Percentiles rank a stretch among this genome's conserved stretches.
phyloP scores from a whole-genome alignment of 2,113 vertebrate species.

The Rhipidura dahli region DNA sequence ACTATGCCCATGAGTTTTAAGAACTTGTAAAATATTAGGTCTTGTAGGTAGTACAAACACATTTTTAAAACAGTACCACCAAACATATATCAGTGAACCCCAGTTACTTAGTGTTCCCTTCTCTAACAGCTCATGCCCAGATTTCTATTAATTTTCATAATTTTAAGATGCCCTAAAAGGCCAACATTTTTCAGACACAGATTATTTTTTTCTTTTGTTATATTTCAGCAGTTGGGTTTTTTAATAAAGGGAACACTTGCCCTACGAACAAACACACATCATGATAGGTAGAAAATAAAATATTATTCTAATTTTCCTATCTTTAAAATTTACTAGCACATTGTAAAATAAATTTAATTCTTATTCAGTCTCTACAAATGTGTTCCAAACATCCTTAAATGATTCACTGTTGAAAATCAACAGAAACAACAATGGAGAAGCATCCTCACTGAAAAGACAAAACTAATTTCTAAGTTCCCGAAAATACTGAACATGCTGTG shows the following conservation, averaged over 20 bases:
- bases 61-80: not conserved
- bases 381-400: not conserved
- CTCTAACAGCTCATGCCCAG: not conserved
- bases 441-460: not conserved
- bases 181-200: not conserved
- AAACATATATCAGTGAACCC: not conserved
- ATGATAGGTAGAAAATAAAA: not conserved
- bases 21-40: not conserved
- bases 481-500: not conserved
- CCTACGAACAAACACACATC: not conserved
- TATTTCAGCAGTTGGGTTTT: not conserved
- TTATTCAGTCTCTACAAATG: not conserved
- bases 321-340: not conserved
- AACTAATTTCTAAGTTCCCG: not conserved
- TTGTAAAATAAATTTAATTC: not conserved
- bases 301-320: not conserved
- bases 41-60: not conserved
- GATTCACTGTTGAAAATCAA: not conserved
- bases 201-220: not conserved
- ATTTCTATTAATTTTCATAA: not conserved
- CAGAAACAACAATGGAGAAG: not conserved
- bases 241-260: not conserved
- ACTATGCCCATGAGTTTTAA: not conserved
- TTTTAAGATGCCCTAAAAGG: not conserved
- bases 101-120: not conserved